Evolutionary conservation across 2,888 invertebrate genomes (phyloP).

Genomic region (Drosophila robusta): DNA sequence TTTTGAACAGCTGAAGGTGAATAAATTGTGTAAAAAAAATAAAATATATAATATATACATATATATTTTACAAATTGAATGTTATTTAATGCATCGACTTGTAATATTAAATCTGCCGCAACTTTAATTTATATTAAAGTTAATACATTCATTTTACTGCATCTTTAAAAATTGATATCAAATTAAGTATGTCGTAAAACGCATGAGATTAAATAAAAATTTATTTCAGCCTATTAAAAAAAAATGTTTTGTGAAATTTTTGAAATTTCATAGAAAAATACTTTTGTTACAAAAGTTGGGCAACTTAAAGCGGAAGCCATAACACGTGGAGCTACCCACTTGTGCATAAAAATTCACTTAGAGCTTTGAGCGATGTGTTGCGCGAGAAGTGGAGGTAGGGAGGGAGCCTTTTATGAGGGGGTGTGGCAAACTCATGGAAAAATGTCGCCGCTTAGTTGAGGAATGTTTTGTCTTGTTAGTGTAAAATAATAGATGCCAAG

Average conservation of each 20-base stretch:
- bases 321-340: conserved; percentile 47
- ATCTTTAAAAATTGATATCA: too few species aligned
- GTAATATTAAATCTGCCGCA: background rate
- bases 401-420: background rate
- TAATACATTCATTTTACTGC: background rate
- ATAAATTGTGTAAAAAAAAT: background rate
- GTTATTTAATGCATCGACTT: background rate
- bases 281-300: background rate
- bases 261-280: background rate
- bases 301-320: background rate
- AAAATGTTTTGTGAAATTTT: background rate
- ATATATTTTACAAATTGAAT: background rate
- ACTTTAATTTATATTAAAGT: background rate
- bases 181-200: background rate
- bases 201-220: background rate
- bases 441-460: conserved; percentile 58
- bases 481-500: conserved; percentile 68
- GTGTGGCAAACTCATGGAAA: conserved; percentile 5
- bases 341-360: conserved; percentile 61
- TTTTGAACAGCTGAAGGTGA: too few species aligned
- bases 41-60: too few species aligned
- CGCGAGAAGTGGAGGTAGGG: background rate
- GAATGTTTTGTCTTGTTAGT: conserved; percentile 70
- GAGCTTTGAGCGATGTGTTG: conserved; percentile 41
- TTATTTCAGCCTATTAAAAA: background rate